Evolutionary conservation across 2,888 invertebrate species (phyloP).

Genomic region (Anarsia innoxiella): DNA sequence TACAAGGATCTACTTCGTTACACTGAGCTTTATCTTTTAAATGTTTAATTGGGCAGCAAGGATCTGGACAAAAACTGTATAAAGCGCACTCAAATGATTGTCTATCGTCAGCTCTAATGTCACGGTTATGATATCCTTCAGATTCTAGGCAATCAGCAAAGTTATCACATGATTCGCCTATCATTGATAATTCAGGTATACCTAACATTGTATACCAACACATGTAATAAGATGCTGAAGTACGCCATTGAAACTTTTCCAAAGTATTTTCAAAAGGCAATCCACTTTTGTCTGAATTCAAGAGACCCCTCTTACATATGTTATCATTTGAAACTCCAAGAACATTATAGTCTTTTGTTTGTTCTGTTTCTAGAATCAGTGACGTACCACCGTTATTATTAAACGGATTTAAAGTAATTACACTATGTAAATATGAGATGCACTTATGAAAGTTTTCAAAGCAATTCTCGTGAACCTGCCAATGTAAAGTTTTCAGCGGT

Average conservation of each 20-base stretch:
- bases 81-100: slow-evolving; percentile 74
- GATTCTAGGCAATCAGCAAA: slow-evolving; percentile 73
- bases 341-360: no score
- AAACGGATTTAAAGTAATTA: slow-evolving; percentile 49
- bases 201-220: slow-evolving; percentile 79
- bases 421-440: slow-evolving; percentile 68
- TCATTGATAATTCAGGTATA: slow-evolving; percentile 58
- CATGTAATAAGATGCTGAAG: slow-evolving; percentile 79
- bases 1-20: slow-evolving; percentile 70
- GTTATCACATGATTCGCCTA: slow-evolving; percentile 77
- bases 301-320: slow-evolving; percentile 52
- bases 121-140: slow-evolving; percentile 54
- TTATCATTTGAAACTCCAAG: slow-evolving; percentile 62
- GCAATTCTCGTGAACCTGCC: slow-evolving; percentile 77
- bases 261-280: slow-evolving; percentile 72
- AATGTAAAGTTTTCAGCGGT: slow-evolving; percentile 72
- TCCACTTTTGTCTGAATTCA: slow-evolving; percentile 53
- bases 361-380: no score
- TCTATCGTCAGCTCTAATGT: slow-evolving; percentile 74
- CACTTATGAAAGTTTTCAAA: slow-evolving; percentile 69
- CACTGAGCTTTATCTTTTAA: slow-evolving; percentile 54
- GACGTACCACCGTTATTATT: slow-evolving; percentile 71
- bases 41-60: slow-evolving; percentile 74
- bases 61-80: slow-evolving; percentile 81
- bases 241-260: slow-evolving; percentile 78